These are phyloP conservation scores for Pheosia tremula DNA, from an alignment of 2,888 invertebrate genomes.

Conservation along the genomic window DNA sequence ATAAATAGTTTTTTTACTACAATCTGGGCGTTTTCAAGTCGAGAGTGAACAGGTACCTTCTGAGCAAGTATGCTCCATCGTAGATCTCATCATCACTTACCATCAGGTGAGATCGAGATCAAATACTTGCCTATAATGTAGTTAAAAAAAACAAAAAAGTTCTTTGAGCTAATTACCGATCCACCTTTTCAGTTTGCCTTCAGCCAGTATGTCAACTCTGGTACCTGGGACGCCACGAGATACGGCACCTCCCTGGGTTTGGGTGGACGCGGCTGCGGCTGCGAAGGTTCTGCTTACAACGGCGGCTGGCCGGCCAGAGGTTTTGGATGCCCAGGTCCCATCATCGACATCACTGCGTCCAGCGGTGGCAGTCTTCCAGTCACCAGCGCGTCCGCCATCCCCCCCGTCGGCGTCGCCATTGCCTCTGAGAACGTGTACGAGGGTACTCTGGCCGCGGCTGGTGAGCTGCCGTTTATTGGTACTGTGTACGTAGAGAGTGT, in stretches of 20 bases:
- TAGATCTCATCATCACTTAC: too few species aligned
- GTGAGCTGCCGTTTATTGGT: slow-evolving; percentile 31
- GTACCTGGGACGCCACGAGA: neutral
- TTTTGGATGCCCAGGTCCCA: neutral
- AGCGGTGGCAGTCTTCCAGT: slow-evolving; percentile 23
- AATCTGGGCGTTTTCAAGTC: too few species aligned
- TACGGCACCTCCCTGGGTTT: slow-evolving; percentile 9
- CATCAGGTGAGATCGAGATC: too few species aligned
- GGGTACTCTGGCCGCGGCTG: slow-evolving; percentile 20
- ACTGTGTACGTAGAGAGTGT: slow-evolving; percentile 18
- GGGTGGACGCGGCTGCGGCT: slow-evolving; percentile 7
- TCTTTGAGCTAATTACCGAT: neutral
- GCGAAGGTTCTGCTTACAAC: slow-evolving; percentile 7
- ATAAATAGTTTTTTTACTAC: too few species aligned
- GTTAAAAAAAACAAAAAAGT: slow-evolving; percentile 2
- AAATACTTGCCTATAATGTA: too few species aligned
- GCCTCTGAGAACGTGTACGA: slow-evolving; percentile 28
- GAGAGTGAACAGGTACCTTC: too few species aligned
- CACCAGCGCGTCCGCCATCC: slow-evolving; percentile 19
- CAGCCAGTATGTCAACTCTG: slow-evolving; percentile 11
- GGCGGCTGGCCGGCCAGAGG: slow-evolving; percentile 11
- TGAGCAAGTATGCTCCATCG: too few species aligned
- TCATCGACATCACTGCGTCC: slow-evolving; percentile 17
- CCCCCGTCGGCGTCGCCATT: slow-evolving; percentile 18
- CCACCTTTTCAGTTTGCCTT: slow-evolving; percentile 6